Evolutionary conservation across 2,888 invertebrate genomes (phyloP).

Genomic region (Cataglyphis rosenhaueri): DNA sequence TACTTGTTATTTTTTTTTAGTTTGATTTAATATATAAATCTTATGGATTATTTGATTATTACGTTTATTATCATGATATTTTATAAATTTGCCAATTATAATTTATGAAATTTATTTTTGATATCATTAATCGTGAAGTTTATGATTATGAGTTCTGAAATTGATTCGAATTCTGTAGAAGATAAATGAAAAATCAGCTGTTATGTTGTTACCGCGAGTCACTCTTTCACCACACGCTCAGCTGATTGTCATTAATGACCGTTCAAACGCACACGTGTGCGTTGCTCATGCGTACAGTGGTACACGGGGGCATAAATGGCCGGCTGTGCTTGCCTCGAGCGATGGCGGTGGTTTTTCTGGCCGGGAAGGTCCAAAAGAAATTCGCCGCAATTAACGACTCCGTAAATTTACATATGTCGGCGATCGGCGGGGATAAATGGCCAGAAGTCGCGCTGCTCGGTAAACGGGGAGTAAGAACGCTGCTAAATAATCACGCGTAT

Average conservation of each 20-base stretch:
- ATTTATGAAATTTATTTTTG: not conserved
- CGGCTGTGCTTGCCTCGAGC: slow-evolving; percentile 72
- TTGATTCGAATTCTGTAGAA: slow-evolving; percentile 22
- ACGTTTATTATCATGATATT: not conserved
- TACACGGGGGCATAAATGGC: slow-evolving; percentile 70
- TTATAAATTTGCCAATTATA: not conserved
- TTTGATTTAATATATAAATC: not conserved
- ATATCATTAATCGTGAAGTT: not conserved
- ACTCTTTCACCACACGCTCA: slow-evolving; percentile 40
- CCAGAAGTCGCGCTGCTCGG: slow-evolving; percentile 65
- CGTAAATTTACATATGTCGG: slow-evolving; percentile 81
- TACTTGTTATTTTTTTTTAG: not conserved
- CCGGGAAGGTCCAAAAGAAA: slow-evolving; percentile 76
- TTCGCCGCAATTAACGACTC: slow-evolving; percentile 81
- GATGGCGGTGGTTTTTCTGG: slow-evolving; percentile 76
- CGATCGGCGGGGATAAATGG: slow-evolving; percentile 78
- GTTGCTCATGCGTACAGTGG: slow-evolving; percentile 35
- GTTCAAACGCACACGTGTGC: slow-evolving; percentile 30
- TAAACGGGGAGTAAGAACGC: slow-evolving; percentile 49
- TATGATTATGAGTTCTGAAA: not conserved
- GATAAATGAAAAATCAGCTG: slow-evolving; percentile 59
- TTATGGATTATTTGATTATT: not conserved
- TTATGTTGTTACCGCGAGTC: slow-evolving; percentile 32
- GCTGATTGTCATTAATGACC: slow-evolving; percentile 59
- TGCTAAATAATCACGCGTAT: slow-evolving; percentile 71